A percentile compares a stretch with the other conserved stretches of the same genome.
Evolutionary conservation across 2,113 vertebrate species (phyloP).

Genomic region (Tachysurus fulvidraco): DNA sequence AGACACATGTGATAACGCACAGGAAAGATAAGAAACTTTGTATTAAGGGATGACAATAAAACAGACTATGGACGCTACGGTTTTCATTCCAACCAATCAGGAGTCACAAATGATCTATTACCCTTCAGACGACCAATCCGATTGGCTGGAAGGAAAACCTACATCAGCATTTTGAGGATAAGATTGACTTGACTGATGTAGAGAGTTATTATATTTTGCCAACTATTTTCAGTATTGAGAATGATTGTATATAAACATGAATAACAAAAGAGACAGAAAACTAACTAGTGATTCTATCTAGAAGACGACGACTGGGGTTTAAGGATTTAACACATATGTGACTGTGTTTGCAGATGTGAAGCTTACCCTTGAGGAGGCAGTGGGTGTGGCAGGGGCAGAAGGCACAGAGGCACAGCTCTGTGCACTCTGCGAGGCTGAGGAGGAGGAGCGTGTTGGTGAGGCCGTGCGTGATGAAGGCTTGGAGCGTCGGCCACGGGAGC

Average conservation of each 20-base stretch:
- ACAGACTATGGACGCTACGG: background rate
- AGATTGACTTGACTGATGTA: background rate
- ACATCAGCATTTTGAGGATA: background rate
- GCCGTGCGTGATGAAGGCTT: slow-evolving; percentile 93
- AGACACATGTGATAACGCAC: background rate
- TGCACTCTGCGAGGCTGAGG: slow-evolving; percentile 95
- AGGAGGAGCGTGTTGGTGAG: slow-evolving; percentile 92
- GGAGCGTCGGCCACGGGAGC: slow-evolving; percentile 89
- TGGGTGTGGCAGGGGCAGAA: slow-evolving; percentile 89
- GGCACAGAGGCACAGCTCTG: slow-evolving; percentile 91
- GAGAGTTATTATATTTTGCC: background rate
- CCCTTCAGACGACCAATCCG: background rate
- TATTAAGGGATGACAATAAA: background rate
- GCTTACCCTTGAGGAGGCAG: slow-evolving; percentile 87
- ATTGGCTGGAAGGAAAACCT: background rate
- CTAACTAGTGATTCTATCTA: background rate
- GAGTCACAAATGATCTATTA: background rate
- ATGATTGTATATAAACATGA: background rate
- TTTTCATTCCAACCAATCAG: background rate
- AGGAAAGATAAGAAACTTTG: slow-evolving; percentile 11
- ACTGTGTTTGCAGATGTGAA: background rate
- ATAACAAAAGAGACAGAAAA: background rate
- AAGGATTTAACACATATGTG: background rate
- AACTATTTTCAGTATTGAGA: background rate
- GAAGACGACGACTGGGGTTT: background rate